Conservation (phyloP, 2,888 invertebrate genomes). For the Harpalus rufipes region DNA sequence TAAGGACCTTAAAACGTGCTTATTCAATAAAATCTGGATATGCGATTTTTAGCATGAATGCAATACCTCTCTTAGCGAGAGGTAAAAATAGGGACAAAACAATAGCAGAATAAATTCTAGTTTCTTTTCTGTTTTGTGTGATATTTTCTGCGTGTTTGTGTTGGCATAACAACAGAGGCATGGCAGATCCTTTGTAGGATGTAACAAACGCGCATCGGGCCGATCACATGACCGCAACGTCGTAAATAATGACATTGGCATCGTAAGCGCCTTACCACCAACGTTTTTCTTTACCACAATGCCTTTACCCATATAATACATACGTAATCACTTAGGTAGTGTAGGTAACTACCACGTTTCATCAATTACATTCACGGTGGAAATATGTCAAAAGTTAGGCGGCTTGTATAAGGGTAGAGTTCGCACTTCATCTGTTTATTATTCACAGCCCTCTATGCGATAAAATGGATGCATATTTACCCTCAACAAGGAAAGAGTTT, state of each 20-base stretch:
- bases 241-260: constrained; percentile 22
- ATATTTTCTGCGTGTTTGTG: background rate
- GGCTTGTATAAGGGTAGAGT: background rate
- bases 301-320: background rate
- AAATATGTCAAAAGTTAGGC: background rate
- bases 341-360: background rate
- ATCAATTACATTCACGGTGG: constrained; percentile 7
- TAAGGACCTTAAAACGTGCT: no score
- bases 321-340: background rate
- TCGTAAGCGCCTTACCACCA: constrained; percentile 26
- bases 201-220: constrained; percentile 19
- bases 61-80: no score
- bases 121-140: no score
- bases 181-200: background rate
- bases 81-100: no score
- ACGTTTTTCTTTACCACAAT: constrained; percentile 24
- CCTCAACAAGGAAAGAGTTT: background rate
- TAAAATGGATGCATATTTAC: background rate
- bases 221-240: constrained; percentile 19
- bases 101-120: no score
- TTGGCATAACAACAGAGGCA: background rate
- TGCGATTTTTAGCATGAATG: no score
- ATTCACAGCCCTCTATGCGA: constrained; percentile 4
- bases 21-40: no score
- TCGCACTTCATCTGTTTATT: background rate